phyloP scores from a whole-genome alignment of 2,797 vertebrate genomes.

The Emydoidea blandingii region DNA sequence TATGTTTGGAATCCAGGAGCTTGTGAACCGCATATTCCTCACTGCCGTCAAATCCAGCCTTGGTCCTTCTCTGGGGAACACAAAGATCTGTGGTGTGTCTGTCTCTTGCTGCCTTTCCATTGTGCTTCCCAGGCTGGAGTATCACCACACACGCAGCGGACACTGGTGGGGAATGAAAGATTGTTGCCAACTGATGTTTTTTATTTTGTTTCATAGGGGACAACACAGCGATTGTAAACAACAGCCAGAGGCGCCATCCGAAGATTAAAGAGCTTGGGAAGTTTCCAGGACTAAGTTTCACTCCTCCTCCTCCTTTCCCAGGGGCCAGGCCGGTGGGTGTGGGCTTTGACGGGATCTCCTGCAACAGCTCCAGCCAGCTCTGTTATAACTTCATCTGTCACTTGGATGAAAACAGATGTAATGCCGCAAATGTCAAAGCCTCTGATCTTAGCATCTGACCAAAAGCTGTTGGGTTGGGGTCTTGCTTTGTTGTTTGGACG shows the following conservation, averaged over 20 bases:
- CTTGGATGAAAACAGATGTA: not conserved
- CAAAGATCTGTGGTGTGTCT: not conserved
- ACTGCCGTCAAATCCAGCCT: not conserved
- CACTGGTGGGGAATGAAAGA: not conserved
- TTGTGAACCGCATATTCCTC: not conserved
- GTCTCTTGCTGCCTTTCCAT: not conserved
- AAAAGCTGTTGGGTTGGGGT: not conserved
- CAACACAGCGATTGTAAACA: not conserved
- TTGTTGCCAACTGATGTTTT: fast-evolving
- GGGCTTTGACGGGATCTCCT: not conserved
- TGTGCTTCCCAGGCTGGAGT: not conserved
- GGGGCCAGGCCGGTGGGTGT: not conserved
- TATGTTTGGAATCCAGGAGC: not conserved
- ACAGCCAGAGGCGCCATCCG: not conserved
- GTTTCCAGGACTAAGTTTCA: not conserved
- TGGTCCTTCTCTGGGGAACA: not conserved
- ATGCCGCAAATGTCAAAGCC: not conserved
- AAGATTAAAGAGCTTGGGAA: slow-evolving; percentile 30
- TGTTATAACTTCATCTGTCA: not conserved
- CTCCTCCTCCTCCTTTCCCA: not conserved
- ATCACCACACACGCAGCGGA: fast-evolving
- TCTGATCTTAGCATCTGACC: slow-evolving; percentile 44
- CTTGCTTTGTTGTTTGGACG: not conserved
- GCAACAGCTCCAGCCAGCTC: slow-evolving; percentile 4
- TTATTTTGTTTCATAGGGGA: not conserved